A percentile compares a stretch with the other conserved stretches of the same genome.
Evolutionary conservation across 2,888 invertebrate species (phyloP).

Genomic region (Drosophila parthenogenetica): DNA sequence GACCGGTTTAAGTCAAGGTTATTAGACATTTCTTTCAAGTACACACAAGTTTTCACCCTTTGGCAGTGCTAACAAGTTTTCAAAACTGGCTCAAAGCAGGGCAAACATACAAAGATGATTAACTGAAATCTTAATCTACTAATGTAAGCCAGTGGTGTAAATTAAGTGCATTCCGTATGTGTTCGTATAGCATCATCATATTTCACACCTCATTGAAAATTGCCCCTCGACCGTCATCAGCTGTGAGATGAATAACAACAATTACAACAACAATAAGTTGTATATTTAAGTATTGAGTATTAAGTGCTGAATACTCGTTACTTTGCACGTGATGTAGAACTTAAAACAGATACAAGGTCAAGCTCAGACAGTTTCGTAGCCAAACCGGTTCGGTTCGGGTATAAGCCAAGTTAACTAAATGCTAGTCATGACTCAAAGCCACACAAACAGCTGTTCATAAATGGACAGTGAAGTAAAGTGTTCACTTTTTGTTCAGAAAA

Average conservation of each 20-base stretch:
- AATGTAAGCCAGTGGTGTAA: constrained; percentile 18
- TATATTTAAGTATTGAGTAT: constrained; percentile 3
- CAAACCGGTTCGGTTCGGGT: constrained; percentile 33
- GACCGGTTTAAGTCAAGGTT: constrained; percentile 70
- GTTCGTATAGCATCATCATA: constrained; percentile 41
- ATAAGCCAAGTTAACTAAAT: constrained; percentile 24
- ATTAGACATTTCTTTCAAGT: constrained; percentile 72
- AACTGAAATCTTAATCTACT: constrained; percentile 20
- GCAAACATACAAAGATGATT: neutral
- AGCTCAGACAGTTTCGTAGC: constrained; percentile 61
- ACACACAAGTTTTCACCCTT: constrained; percentile 65
- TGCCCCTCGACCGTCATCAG: constrained; percentile 11
- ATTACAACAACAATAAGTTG: constrained; percentile 17
- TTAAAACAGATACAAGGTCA: constrained; percentile 78
- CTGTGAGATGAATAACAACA: constrained; percentile 3
- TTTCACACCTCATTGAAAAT: constrained; percentile 53
- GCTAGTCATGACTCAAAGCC: constrained; percentile 26
- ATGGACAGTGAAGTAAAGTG: constrained; percentile 22
- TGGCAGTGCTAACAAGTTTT: constrained; percentile 63
- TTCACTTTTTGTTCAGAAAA: neutral
- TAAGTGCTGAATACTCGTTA: constrained; percentile 23
- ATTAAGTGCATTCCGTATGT: constrained; percentile 10
- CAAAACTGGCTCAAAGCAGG: constrained; percentile 59
- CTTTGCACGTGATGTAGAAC: constrained; percentile 51
- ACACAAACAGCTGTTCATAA: constrained; percentile 46